Base-by-base conservation (phyloP, 2,113 vertebrate species). In the Raja brachyura region DNA sequence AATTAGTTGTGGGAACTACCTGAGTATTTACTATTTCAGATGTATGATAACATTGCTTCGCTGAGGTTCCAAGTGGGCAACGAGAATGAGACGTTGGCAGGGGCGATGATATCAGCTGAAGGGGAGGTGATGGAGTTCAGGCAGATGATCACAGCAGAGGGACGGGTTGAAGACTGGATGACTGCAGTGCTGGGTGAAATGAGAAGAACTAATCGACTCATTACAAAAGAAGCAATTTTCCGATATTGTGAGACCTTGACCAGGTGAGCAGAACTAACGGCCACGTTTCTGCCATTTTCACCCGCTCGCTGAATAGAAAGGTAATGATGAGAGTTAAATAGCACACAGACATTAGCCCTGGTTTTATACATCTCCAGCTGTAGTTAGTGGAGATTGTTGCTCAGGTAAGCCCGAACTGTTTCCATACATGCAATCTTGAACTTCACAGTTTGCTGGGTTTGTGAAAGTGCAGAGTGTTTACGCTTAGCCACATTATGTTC, bases 91-190 rank as follows among this genome's bases (percentile, higher is more conserved):
- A 97, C 95, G 10, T 94, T 97, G 14, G 98, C 96, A 48, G 95
- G 95, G 0, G 99, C 98, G 31, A 97, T 99, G 98, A 96, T 99
- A 93, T 99, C 98, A 7, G 98, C 98, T 0, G 98, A 99, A 93
- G 96, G 96, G 0, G 99, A 99, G 94, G 96, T 97, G 94, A 98
- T 99, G 98, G 96, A 96, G 31, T 96, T 99, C 94, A 96, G 93
- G 33, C 96, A 96, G 94, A 88, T 95, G 3, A 56, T 98, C 8
- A 93, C 95, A 61, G 97, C 98, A 0, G 96, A 97, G 79, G 98
- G 98, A 11, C 97, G 97, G 0, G 98, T 99, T 94, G 99, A 99
- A 94, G 98, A 97, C 0, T 99, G 99, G 99, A 99, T 99, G 98
- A 98, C 96, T 0, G 96, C 94, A 0, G 97, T 99, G 6, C 95